Conservation (phyloP, 1,140 invertebrate genomes). For the Aphelinus certus region DNA sequence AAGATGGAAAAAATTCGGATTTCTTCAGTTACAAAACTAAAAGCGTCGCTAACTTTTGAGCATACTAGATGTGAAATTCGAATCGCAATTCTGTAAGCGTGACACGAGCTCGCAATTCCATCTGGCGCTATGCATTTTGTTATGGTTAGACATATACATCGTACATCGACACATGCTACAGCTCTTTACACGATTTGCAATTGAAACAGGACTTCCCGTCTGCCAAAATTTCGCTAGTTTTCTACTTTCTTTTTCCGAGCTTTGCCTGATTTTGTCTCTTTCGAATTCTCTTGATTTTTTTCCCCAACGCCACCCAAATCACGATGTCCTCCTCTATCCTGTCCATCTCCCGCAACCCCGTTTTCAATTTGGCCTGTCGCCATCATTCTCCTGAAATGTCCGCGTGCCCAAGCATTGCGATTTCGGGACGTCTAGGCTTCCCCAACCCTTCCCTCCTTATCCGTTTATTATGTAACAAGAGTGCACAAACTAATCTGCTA, state of each 20-base stretch:
- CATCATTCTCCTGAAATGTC: neutral
- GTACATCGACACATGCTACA: conserved; percentile 40
- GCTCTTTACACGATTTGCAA: no score
- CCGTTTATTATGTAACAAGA: conserved; percentile 25
- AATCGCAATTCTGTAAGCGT: conserved; percentile 37
- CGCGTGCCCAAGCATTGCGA: neutral
- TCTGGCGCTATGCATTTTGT: conserved; percentile 33
- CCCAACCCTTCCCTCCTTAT: neutral
- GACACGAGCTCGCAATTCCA: conserved; percentile 47
- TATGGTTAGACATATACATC: no score
- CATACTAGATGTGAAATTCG: no score
- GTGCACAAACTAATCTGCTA: neutral
- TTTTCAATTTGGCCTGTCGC: conserved; percentile 27
- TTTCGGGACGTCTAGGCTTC: neutral
- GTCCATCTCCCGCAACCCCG: no score
- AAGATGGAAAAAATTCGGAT: no score
- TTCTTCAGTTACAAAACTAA: no score
- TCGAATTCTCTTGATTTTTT: neutral
- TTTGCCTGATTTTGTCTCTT: neutral
- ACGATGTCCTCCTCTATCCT: no score
- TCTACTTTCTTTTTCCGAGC: conserved; percentile 16
- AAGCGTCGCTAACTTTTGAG: no score
- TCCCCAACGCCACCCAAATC: no score
- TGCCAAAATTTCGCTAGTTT: conserved; percentile 28
- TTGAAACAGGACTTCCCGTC: no score